phyloP scores from a whole-genome alignment of 1,140 invertebrate species.

The Drosophila sucinea region DNA sequence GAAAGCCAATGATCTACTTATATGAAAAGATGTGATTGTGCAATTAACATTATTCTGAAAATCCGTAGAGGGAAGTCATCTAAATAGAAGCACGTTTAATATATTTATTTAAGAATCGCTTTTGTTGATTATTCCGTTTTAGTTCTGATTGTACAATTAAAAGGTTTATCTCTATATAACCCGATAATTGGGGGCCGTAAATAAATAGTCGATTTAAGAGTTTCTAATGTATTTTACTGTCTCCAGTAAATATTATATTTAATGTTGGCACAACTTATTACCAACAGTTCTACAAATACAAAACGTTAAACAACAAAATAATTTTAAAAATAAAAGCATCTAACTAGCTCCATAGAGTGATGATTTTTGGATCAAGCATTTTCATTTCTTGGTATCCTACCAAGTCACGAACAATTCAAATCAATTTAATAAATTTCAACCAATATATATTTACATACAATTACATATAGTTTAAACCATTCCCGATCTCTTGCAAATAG shows the following conservation, averaged over 20 bases:
- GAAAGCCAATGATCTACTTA: neutral
- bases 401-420: neutral
- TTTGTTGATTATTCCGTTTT: neutral
- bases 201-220: neutral
- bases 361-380: slow-evolving; percentile 29
- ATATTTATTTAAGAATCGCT: neutral
- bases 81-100: neutral
- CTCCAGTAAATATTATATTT: neutral
- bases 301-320: neutral
- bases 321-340: slow-evolving; percentile 45
- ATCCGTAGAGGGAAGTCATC: neutral
- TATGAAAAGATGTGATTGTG: neutral
- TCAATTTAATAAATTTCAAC: neutral
- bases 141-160: neutral
- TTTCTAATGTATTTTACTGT: neutral
- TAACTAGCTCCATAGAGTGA: slow-evolving; percentile 25
- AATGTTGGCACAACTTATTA: neutral
- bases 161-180: neutral
- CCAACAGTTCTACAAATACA: neutral
- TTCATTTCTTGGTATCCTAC: neutral
- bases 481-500: neutral
- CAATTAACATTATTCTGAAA: neutral
- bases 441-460: neutral
- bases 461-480: neutral
- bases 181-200: neutral